These are phyloP conservation scores for Drosophila leonis DNA, from an alignment of 2,888 invertebrate genomes.

Conservation along the genomic window DNA sequence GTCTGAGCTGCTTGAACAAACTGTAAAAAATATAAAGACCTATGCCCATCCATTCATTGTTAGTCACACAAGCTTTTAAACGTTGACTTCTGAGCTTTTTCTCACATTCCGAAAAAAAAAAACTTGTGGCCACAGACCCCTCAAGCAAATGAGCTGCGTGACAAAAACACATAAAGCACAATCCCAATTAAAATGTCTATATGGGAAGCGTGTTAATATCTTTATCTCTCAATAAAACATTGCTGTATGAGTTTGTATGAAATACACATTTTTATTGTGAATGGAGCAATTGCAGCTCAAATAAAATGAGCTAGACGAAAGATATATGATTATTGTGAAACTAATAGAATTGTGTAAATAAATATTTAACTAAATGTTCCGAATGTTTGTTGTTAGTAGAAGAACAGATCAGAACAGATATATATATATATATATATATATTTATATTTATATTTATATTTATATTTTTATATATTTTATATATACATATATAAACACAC, in stretches of 20 bases:
- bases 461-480: background rate
- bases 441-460: background rate
- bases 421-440: background rate
- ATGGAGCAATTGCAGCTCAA: background rate
- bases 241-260: too few relatives aligned
- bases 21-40: background rate
- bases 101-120: slow-evolving; percentile 23
- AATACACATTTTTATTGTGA: background rate
- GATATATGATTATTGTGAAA: background rate
- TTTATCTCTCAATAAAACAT: too few relatives aligned
- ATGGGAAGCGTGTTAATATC: background rate
- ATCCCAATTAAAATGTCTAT: background rate
- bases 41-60: slow-evolving; percentile 4
- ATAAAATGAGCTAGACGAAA: too few relatives aligned
- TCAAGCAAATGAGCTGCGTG: slow-evolving; percentile 27
- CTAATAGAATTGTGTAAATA: background rate
- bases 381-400: background rate
- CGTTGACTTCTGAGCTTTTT: slow-evolving; percentile 34
- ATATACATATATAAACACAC: too few relatives aligned
- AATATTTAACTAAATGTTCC: background rate
- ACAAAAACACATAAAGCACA: slow-evolving; percentile 5
- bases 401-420: background rate
- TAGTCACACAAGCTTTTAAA: slow-evolving; percentile 22
- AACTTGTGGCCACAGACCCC: slow-evolving; percentile 1
- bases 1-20: background rate